phyloP scores from a whole-genome alignment of 2,113 vertebrate species.

The Lepisosteus oculatus region DNA sequence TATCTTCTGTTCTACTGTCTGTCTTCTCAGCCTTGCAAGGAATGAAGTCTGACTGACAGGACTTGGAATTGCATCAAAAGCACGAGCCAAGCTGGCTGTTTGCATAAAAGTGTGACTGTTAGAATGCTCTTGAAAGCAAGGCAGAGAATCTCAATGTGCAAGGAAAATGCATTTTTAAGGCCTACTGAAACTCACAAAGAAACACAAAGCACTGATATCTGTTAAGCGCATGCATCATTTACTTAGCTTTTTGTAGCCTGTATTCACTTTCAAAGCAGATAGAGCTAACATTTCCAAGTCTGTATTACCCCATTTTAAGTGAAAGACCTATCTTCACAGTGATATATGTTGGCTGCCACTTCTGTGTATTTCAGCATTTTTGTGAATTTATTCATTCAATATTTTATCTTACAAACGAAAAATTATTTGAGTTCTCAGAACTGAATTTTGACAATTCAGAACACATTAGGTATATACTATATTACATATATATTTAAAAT shows the following conservation, averaged over 20 bases:
- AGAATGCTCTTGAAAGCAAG: constrained; percentile 4
- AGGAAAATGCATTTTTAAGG: constrained; percentile 11
- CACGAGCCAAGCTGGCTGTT: constrained; percentile 16
- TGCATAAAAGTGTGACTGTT: constrained; percentile 8
- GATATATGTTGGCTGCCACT: too few relatives aligned
- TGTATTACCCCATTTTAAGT: too few relatives aligned
- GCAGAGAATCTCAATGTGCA: constrained; percentile 6
- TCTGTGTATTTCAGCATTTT: too few relatives aligned
- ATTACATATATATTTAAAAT: too few relatives aligned
- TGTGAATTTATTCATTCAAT: not conserved
- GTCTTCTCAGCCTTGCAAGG: constrained; percentile 60
- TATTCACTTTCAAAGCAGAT: too few relatives aligned
- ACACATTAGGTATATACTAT: too few relatives aligned
- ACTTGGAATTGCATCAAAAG: constrained; percentile 51
- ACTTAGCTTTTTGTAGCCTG: too few relatives aligned
- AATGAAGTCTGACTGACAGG: constrained; percentile 58
- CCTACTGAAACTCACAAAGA: not conserved
- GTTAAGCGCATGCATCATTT: not conserved
- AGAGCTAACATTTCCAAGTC: too few relatives aligned
- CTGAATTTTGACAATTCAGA: too few relatives aligned
- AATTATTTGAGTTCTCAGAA: too few relatives aligned
- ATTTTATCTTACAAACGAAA: too few relatives aligned
- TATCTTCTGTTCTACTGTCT: constrained; percentile 60
- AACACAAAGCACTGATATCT: constrained; percentile 9
- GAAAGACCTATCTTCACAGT: too few relatives aligned